A percentile compares a stretch with the other conserved stretches of the same genome.
Conservation (phyloP, 2,797 vertebrate species). For the Galagoides demidoff region DNA sequence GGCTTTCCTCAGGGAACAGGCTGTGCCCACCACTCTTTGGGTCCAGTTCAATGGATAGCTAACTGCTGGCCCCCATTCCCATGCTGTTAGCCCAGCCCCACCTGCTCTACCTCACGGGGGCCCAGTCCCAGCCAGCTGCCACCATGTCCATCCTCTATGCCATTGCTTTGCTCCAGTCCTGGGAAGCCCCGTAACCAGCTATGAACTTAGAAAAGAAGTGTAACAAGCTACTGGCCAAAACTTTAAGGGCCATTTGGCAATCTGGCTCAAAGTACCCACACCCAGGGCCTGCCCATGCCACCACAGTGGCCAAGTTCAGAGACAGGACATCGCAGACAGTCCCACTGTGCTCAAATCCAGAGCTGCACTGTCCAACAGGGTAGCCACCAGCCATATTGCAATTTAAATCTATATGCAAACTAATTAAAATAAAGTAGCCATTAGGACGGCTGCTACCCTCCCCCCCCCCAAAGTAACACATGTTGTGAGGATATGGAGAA, state of each 20-base stretch:
- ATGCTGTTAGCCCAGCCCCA: neutral
- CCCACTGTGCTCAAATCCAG: too few relatives aligned
- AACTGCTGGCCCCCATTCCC: neutral
- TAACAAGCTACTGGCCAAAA: neutral
- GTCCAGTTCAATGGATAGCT: neutral
- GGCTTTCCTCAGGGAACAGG: neutral
- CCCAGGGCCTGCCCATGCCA: neutral
- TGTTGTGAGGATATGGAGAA: neutral
- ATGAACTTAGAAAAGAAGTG: neutral
- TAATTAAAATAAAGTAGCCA: constrained; percentile 26
- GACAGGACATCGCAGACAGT: neutral
- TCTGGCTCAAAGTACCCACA: constrained; percentile 18
- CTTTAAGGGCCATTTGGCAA: neutral
- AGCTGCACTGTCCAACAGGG: neutral
- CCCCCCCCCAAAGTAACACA: neutral
- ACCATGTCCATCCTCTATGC: neutral
- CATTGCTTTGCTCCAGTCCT: neutral
- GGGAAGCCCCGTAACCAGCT: neutral
- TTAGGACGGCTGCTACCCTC: neutral
- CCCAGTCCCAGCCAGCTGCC: neutral
- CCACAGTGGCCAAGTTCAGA: neutral
- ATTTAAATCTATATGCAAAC: constrained; percentile 71
- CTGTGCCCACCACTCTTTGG: neutral
- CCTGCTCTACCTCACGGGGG: neutral
- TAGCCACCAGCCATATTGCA: constrained; percentile 22